A percentile compares a stretch with the other conserved stretches of the same genome.
Conservation (phyloP, 1,140 invertebrate genomes). For the Sitodiplosis mosellana region DNA sequence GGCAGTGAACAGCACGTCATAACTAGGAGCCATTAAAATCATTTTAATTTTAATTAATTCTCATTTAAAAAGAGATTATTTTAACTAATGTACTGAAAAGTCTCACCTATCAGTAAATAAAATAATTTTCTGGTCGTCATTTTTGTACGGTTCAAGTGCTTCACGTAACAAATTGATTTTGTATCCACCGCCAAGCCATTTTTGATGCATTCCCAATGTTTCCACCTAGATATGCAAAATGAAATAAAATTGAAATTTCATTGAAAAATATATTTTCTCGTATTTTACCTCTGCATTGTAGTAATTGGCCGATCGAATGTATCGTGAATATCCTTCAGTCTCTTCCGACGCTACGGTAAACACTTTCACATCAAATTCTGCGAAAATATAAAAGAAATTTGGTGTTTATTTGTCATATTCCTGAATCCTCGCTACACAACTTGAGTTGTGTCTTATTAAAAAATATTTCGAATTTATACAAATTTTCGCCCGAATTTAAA, state of each 20-base stretch:
- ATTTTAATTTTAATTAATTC: constrained; percentile 2
- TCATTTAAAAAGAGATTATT: constrained; percentile 1
- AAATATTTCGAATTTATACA: too few species aligned
- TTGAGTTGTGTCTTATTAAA: too few species aligned
- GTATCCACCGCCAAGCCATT: constrained; percentile 87
- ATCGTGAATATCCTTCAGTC: constrained; percentile 79
- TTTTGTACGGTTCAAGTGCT: constrained; percentile 46
- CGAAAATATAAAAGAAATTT: too few species aligned
- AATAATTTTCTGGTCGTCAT: constrained; percentile 49
- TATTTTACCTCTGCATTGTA: constrained; percentile 47
- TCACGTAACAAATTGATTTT: constrained; percentile 78
- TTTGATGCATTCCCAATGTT: constrained; percentile 61
- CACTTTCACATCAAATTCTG: constrained; percentile 23
- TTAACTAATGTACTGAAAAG: too few species aligned
- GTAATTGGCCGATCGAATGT: constrained; percentile 52
- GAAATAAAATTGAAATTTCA: too few species aligned
- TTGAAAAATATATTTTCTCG: constrained; percentile 1
- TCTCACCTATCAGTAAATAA: constrained; percentile 85
- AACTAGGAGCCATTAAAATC: constrained; percentile 39
- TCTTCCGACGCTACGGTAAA: constrained; percentile 81
- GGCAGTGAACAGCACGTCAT: constrained; percentile 77
- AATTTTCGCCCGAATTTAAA: too few species aligned
- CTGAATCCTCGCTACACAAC: too few species aligned
- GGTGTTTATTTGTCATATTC: too few species aligned
- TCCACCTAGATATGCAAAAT: too few species aligned